phyloP scores from a whole-genome alignment of 53 echinoderm and acorn worm genomes.

The Henricia sp. region DNA sequence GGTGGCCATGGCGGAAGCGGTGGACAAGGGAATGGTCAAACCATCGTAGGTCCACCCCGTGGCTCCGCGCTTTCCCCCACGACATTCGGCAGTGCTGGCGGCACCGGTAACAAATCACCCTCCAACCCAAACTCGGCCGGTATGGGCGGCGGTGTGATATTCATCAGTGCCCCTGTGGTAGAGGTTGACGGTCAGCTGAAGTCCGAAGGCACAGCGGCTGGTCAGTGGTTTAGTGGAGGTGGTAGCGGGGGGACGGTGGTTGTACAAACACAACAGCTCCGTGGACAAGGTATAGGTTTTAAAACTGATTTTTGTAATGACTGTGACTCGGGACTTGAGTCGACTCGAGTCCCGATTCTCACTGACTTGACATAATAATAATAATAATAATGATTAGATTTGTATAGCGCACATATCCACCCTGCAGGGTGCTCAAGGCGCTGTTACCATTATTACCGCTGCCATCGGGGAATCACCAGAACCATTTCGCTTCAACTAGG shows the following conservation, averaged over 20 bases:
- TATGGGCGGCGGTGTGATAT: constrained; percentile 78
- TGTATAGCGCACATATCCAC: too few relatives aligned
- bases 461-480: too few relatives aligned
- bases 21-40: constrained; percentile 73
- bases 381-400: too few relatives aligned
- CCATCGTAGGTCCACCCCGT: constrained; percentile 71
- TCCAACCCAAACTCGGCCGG: constrained; percentile 46
- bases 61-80: constrained; percentile 68
- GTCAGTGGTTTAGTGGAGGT: constrained; percentile 66
- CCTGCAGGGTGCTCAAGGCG: too few relatives aligned
- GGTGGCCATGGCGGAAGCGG: constrained; percentile 90
- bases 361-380: too few relatives aligned
- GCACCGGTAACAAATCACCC: constrained; percentile 52
- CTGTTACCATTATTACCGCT: too few relatives aligned
- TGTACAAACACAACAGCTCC: constrained; percentile 43
- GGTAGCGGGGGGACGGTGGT: constrained; percentile 84
- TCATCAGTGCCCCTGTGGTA: constrained; percentile 62
- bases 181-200: constrained; percentile 74
- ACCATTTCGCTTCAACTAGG: too few relatives aligned
- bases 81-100: constrained; percentile 83
- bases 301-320: too few relatives aligned
- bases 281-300: constrained; percentile 65
- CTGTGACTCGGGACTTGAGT: too few relatives aligned
- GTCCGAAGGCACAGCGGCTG: constrained; percentile 60
- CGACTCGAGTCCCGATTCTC: too few relatives aligned